Base-by-base conservation (phyloP, 2,888 invertebrate species). In the Stenotaenia linearis region DNA sequence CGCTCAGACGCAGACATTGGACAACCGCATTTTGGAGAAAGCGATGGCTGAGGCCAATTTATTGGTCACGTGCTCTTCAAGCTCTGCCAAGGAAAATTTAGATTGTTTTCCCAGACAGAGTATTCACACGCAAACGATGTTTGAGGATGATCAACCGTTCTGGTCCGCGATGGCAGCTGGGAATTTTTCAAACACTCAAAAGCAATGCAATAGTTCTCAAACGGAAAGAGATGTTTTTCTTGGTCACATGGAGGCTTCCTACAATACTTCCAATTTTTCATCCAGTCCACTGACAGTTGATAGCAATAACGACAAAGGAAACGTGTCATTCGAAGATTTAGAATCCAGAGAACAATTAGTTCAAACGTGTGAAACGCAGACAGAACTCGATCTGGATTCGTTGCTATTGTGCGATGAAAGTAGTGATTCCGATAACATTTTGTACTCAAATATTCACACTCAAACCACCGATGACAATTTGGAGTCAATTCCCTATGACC, bases 401-500 rank as follows among this genome's bases (percentile, higher is more conserved):
- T 37, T 56, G n/a, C 32, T 56, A 7, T 4, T 74, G 28, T 69
- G 79, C 25, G 74, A 79, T 23, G 79, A 75, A 35, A 35, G 18
- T 30, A n/a, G 9, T 18, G 45, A 78, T 23, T 21, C 25, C 18
- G 78, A 78, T 18, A 75, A 25, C 37, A 79, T 75, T 23, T 37
- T 79, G 7, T 79, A 21, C 23, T 69, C 37, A 0, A 75, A 79
- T 23, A 79, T 79, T 35, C 74, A 79, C 15, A 79, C 79, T 15
- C 79, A 79, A 35, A 79, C 79, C 15, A 35, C 74, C 2, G 61
- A 75, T n/a, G 79, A 79, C 74, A 45, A 45, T 45, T 74, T 79
- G 23, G 74, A 79, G 32, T 69, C 74, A 15, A 30, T 79, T 74
- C 75, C 69, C 4, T 79, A 79, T 28, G 79, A 79, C 9, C 40